phyloP scores from a whole-genome alignment of 2,113 vertebrate species.

The Notothenia rossii region DNA sequence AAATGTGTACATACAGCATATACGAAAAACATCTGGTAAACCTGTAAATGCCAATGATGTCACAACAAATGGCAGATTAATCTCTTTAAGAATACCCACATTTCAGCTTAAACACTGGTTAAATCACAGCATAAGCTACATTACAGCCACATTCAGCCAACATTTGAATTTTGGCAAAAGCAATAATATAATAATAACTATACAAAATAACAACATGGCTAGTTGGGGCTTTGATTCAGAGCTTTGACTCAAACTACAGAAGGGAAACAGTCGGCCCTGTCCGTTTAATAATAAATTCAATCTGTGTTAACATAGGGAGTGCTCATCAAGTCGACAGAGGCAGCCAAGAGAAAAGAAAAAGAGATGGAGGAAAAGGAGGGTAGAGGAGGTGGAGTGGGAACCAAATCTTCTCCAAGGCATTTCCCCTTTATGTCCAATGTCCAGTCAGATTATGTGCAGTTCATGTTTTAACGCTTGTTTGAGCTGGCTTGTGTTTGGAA shows the following conservation, averaged over 20 bases:
- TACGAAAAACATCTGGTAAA: slow-evolving; percentile 48
- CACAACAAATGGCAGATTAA: slow-evolving; percentile 56
- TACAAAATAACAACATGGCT: background rate
- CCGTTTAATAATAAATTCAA: slow-evolving; percentile 71
- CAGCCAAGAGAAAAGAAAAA: slow-evolving; percentile 64
- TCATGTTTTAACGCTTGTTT: slow-evolving; percentile 50
- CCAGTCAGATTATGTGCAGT: slow-evolving; percentile 48
- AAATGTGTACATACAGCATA: slow-evolving; percentile 48
- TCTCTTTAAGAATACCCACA: slow-evolving; percentile 34
- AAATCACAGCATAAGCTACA: slow-evolving; percentile 53
- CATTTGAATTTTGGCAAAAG: slow-evolving; percentile 43
- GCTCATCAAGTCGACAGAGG: slow-evolving; percentile 63
- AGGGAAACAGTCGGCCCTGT: slow-evolving; percentile 43
- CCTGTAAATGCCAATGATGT: slow-evolving; percentile 48
- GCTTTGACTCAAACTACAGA: slow-evolving; percentile 26
- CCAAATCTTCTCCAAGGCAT: slow-evolving; percentile 45
- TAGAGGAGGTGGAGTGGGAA: background rate
- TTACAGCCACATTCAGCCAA: slow-evolving; percentile 67
- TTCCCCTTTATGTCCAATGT: slow-evolving; percentile 45
- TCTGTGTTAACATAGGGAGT: slow-evolving; percentile 55
- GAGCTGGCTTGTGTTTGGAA: slow-evolving; percentile 42
- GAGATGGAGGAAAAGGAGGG: slow-evolving; percentile 43
- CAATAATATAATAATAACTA: slow-evolving; percentile 15
- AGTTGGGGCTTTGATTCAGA: slow-evolving; percentile 43
- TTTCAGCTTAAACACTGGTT: slow-evolving; percentile 54